These are phyloP conservation scores for Mayetiola destructor DNA, from an alignment of 2,888 invertebrate genomes.

Conservation along the genomic window DNA sequence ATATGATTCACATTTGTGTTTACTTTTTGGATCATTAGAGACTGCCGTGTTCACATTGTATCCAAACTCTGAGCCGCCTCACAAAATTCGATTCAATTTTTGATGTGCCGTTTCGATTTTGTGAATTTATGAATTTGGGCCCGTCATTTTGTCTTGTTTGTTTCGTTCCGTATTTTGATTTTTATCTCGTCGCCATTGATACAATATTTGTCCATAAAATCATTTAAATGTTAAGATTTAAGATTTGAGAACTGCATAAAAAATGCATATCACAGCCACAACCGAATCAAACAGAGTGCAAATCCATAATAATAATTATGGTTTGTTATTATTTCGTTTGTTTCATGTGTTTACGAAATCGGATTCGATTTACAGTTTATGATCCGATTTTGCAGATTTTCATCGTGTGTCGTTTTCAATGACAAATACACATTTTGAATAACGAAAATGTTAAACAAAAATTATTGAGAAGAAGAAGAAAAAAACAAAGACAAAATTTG, in stretches of 20 bases:
- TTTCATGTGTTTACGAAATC: not conserved
- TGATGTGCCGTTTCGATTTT: not conserved
- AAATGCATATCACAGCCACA: no score
- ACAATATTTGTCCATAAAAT: no score
- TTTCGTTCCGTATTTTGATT: not conserved
- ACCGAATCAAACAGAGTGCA: not conserved
- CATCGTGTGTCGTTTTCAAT: not conserved
- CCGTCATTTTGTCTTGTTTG: no score
- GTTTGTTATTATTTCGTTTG: not conserved
- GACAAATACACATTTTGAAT: slow-evolving; percentile 2
- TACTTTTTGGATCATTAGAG: no score
- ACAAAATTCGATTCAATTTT: not conserved
- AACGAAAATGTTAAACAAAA: not conserved
- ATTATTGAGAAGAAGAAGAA: not conserved
- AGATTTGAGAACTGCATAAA: no score
- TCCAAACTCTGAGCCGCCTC: no score
- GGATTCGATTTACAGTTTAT: not conserved
- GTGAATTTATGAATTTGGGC: slow-evolving; percentile 4
- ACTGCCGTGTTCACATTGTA: no score
- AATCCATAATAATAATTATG: not conserved
- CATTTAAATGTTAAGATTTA: no score
- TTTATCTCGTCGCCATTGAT: not conserved
- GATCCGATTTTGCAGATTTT: not conserved
- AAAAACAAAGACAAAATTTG: no score
- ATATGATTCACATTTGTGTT: no score